Conservation (phyloP, 2,113 vertebrate genomes). For the Takifugu flavidus region DNA sequence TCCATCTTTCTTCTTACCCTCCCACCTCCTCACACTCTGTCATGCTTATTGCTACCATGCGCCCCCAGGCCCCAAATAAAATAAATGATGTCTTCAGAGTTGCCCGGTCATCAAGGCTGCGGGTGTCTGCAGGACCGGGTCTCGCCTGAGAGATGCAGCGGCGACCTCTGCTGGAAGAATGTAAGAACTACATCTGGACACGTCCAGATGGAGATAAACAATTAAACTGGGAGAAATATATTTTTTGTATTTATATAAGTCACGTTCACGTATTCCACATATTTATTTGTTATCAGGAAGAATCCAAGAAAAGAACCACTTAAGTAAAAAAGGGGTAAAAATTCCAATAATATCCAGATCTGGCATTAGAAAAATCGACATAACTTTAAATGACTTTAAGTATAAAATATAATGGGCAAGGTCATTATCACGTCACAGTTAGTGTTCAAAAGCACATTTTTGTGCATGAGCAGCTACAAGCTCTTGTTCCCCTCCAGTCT, state of each 20-base stretch:
- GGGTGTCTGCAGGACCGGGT: slow-evolving; percentile 55
- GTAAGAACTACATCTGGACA: slow-evolving; percentile 17
- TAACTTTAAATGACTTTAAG: too few species aligned
- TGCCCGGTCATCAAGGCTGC: slow-evolving; percentile 69
- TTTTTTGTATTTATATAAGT: not conserved
- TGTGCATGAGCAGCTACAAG: too few species aligned
- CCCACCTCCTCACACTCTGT: slow-evolving; percentile 43
- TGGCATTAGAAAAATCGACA: too few species aligned
- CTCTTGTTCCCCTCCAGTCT: not conserved
- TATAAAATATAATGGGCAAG: too few species aligned
- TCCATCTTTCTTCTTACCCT: slow-evolving; percentile 38
- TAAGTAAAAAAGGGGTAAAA: too few species aligned
- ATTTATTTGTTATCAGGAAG: too few species aligned
- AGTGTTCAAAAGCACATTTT: too few species aligned
- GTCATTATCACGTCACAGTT: too few species aligned
- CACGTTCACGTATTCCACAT: too few species aligned
- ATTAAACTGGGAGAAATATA: slow-evolving; percentile 1
- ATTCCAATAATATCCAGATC: too few species aligned
- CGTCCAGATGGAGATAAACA: not conserved
- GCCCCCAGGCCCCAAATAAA: slow-evolving; percentile 65
- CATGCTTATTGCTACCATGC: slow-evolving; percentile 62
- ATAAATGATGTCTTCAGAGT: slow-evolving; percentile 69
- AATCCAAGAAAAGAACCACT: too few species aligned
- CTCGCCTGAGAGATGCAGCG: slow-evolving; percentile 23
- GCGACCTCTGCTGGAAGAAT: slow-evolving; percentile 47